These are phyloP conservation scores for Cossypha heuglini DNA, from an alignment of 2,797 vertebrate species.

Conservation along the genomic window DNA sequence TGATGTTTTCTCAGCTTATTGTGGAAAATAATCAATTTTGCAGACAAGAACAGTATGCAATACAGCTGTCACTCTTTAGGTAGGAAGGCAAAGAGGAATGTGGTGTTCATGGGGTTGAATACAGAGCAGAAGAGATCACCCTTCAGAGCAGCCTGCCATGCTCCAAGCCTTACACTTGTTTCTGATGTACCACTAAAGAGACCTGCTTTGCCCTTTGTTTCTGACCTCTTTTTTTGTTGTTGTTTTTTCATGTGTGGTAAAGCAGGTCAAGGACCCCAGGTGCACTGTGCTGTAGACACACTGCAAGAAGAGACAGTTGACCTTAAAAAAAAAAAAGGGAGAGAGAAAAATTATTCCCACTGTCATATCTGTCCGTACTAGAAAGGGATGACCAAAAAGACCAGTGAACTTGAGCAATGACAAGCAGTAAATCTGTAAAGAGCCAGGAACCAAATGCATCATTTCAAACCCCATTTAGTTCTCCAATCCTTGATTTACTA, in stretches of 20 bases:
- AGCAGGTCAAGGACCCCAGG: not conserved
- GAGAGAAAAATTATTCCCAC: not conserved
- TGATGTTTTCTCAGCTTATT: slow-evolving; percentile 1
- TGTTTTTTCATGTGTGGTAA: not conserved
- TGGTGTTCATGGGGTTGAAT: not conserved
- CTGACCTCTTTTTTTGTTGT: not conserved
- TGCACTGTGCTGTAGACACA: not conserved
- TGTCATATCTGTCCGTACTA: not conserved
- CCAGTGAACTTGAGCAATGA: not conserved
- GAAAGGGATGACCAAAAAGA: not conserved
- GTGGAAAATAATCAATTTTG: slow-evolving; percentile 46
- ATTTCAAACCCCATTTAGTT: not conserved
- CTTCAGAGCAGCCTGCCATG: not conserved
- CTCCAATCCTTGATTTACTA: not conserved
- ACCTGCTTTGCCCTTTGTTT: not conserved
- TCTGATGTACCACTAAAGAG: not conserved
- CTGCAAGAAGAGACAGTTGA: not conserved
- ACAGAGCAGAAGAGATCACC: slow-evolving; percentile 9
- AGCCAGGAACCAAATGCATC: not conserved
- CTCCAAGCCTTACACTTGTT: not conserved
- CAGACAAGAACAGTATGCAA: not conserved
- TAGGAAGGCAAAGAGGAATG: slow-evolving; percentile 29
- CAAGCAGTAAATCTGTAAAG: not conserved
- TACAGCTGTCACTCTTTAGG: slow-evolving; percentile 38
- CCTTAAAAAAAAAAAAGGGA: not conserved